Evolutionary conservation across 2,888 invertebrate species (phyloP).

Genomic region (Macrosoma leucophasiata): DNA sequence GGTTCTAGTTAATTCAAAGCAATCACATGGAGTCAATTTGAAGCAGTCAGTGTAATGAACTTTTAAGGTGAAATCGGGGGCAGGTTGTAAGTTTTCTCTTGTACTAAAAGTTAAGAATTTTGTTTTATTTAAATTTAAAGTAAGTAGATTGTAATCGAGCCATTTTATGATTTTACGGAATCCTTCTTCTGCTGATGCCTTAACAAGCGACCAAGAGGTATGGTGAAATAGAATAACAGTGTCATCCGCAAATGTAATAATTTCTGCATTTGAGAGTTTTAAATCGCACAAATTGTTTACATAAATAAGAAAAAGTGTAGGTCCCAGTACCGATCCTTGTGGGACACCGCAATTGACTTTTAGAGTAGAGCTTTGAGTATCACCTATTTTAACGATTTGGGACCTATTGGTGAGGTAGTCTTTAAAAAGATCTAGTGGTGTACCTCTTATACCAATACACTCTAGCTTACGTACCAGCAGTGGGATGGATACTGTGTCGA

Average conservation of each 20-base stretch:
- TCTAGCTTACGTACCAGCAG: slow-evolving; percentile 6
- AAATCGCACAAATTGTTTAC: slow-evolving; percentile 12
- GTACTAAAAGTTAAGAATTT: slow-evolving; percentile 8
- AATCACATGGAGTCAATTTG: too few species aligned
- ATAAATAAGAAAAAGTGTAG: slow-evolving; percentile 15
- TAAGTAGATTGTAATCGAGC: slow-evolving; percentile 18
- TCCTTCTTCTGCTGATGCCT: slow-evolving; percentile 14
- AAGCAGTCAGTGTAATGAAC: too few species aligned
- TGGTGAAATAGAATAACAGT: slow-evolving; percentile 21
- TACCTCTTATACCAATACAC: not conserved
- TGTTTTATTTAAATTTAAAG: slow-evolving; percentile 19
- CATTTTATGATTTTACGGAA: slow-evolving; percentile 14
- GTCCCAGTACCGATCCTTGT: slow-evolving; percentile 2
- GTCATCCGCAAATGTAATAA: slow-evolving; percentile 20
- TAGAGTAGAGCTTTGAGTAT: not conserved
- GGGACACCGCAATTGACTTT: not conserved
- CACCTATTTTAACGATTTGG: slow-evolving; percentile 4
- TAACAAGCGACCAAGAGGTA: slow-evolving; percentile 6
- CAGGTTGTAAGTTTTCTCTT: too few species aligned
- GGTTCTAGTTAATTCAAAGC: too few species aligned
- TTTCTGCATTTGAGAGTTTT: slow-evolving; percentile 9
- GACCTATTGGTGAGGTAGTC: slow-evolving; percentile 6
- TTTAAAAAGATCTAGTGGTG: slow-evolving; percentile 3
- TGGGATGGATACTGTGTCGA: too few species aligned
- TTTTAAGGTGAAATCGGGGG: too few species aligned